Conservation (phyloP, 2,113 vertebrate genomes). For the Petrocephalus zakoni region DNA sequence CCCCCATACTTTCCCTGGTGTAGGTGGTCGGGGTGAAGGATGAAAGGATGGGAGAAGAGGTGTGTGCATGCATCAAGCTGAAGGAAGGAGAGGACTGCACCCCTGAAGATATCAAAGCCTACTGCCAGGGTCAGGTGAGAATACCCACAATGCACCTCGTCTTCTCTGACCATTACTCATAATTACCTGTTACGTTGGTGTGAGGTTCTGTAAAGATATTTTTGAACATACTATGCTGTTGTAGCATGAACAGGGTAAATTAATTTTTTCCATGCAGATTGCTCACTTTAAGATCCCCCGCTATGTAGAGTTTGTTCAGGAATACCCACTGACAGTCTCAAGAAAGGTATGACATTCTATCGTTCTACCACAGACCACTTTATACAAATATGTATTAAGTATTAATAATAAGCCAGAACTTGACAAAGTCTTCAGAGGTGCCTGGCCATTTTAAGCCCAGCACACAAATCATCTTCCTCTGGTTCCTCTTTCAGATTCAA, state of each 20-base stretch:
- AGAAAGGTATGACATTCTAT: conserved; percentile 71
- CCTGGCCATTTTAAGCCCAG: too few species aligned
- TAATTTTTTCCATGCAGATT: conserved; percentile 63
- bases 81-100: conserved; percentile 64
- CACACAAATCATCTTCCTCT: background rate
- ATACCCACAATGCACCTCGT: background rate
- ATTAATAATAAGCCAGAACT: background rate
- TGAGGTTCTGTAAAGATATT: background rate
- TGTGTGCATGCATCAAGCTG: too few species aligned
- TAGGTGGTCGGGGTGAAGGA: too few species aligned
- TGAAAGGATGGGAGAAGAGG: too few species aligned
- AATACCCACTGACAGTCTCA: conserved; percentile 76
- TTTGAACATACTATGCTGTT: background rate
- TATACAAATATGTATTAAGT: background rate
- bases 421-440: background rate
- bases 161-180: background rate
- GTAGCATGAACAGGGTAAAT: background rate
- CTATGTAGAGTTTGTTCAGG: conserved; percentile 71
- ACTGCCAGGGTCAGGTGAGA: conserved; percentile 81
- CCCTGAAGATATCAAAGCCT: conserved; percentile 71
- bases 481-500: conserved; percentile 68
- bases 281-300: conserved; percentile 87
- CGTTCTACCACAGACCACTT: too few species aligned
- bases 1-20: too few species aligned
- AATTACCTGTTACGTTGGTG: background rate